Base-by-base conservation (phyloP, 2,888 invertebrate genomes). In the Disparrhopalites patrizii region DNA sequence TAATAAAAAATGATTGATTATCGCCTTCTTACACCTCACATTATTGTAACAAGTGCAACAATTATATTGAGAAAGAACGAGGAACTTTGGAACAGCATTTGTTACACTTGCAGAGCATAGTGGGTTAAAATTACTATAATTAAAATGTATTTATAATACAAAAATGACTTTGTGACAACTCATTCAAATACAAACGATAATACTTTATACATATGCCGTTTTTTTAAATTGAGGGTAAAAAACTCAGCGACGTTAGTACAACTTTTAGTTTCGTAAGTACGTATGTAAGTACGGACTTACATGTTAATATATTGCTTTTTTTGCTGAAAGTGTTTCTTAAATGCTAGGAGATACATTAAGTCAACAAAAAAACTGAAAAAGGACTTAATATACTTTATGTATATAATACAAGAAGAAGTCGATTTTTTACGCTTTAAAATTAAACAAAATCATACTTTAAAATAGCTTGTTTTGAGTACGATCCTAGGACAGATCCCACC, bases 151-250 rank as follows among this genome's bases (percentile, higher is more conserved):
- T 7, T 47, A 36, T 36, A 10, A 36, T 36, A 47, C 47, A 47
- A 47, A 47, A 47, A 47, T 47, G 47, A 47, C 47, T 47, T 47
- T 47, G 47, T 47, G 47, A 47, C 47, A 47, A 47, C 47, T 47
- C 47, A 47, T 23, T n/a, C n/a, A n/a, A 23, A 47, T 25, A 47
- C 47, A 23, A 47, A 23, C 13, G 4, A 23, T 47, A 47, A 47
- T 47, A 47, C 47, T 47, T 20, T 23, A 20, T 3, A n/a, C n/a
- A n/a, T n/a, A n/a, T n/a, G n/a, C n/a, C n/a, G 10, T 47, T 23
- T 23, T 20, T 23, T 23, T 23, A 47, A 20, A 23, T 47, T 47
- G 47, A 47, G 47, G n/a, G n/a, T n/a, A 47, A 8, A 47, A 47
- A 18, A 18, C 25, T 47, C 47, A 47, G 47, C 47, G 25, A 23